phyloP scores from a whole-genome alignment of 2,888 invertebrate genomes.

The Kryphioiulus occultus region DNA sequence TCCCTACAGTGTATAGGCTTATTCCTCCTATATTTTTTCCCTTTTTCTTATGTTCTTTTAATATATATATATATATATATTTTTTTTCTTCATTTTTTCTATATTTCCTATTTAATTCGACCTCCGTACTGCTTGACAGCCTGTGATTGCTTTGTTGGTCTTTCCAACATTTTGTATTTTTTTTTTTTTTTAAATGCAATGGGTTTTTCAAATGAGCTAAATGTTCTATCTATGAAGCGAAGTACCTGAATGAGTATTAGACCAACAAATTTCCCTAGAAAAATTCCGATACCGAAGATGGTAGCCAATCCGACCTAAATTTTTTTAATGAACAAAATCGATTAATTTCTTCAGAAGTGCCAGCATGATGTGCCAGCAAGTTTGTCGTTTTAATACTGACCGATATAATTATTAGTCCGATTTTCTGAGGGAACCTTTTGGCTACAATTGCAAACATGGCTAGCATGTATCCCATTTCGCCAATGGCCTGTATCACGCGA shows the following conservation, averaged over 20 bases:
- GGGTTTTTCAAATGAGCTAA: too few relatives aligned
- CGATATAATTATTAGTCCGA: background rate
- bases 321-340: background rate
- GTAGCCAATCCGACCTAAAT: slow-evolving; percentile 13
- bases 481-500: background rate
- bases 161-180: too few relatives aligned
- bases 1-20: too few relatives aligned
- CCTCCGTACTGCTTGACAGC: too few relatives aligned
- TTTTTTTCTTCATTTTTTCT: too few relatives aligned
- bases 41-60: too few relatives aligned
- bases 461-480: background rate
- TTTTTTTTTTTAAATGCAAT: too few relatives aligned
- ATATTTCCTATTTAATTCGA: too few relatives aligned
- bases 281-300: background rate
- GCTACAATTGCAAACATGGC: background rate
- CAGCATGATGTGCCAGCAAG: background rate
- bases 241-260: background rate
- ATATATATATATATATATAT: too few relatives aligned
- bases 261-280: background rate
- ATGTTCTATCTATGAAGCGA: background rate
- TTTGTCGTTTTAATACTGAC: background rate
- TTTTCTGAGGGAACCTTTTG: background rate
- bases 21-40: too few relatives aligned
- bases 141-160: too few relatives aligned
- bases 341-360: background rate